phyloP scores from a whole-genome alignment of 2,113 vertebrate genomes.

The Grus americana region DNA sequence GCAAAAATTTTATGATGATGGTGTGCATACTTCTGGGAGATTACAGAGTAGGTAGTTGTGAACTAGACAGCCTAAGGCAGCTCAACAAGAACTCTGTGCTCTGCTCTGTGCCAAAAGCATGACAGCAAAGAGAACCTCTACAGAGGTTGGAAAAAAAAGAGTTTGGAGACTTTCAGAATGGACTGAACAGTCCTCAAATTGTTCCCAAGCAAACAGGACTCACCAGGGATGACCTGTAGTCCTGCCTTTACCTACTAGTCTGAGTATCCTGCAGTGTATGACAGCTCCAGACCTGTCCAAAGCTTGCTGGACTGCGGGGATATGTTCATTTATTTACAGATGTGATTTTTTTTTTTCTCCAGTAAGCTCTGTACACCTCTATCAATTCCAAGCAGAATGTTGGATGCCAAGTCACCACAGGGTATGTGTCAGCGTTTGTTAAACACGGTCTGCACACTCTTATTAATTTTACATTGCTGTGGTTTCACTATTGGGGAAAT shows the following conservation, averaged over 20 bases:
- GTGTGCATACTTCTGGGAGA: background rate
- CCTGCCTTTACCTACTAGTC: background rate
- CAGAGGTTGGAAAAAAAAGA: background rate
- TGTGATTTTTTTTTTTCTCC: too few relatives aligned
- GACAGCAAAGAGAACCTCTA: background rate
- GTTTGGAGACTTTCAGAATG: background rate
- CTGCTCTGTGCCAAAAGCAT: background rate
- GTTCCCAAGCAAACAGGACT: background rate
- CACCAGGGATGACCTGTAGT: background rate
- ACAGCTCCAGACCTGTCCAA: background rate
- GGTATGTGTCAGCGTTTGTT: conserved; percentile 16
- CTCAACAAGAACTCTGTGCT: background rate
- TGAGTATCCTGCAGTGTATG: background rate
- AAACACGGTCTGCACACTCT: conserved; percentile 20
- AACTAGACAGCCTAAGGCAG: background rate
- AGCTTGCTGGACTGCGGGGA: background rate
- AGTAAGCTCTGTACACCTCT: background rate
- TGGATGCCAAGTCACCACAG: conserved; percentile 33
- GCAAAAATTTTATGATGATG: background rate
- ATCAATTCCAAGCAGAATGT: background rate
- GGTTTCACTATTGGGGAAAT: conserved; percentile 8
- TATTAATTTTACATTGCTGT: conserved; percentile 43
- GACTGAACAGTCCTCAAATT: background rate
- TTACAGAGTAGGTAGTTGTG: background rate
- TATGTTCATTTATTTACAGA: background rate